Evolutionary conservation across 2,113 vertebrate genomes (phyloP), one percentile per base, ranked within the genome.

Genomic region (Zosterops japonicus): DNA sequence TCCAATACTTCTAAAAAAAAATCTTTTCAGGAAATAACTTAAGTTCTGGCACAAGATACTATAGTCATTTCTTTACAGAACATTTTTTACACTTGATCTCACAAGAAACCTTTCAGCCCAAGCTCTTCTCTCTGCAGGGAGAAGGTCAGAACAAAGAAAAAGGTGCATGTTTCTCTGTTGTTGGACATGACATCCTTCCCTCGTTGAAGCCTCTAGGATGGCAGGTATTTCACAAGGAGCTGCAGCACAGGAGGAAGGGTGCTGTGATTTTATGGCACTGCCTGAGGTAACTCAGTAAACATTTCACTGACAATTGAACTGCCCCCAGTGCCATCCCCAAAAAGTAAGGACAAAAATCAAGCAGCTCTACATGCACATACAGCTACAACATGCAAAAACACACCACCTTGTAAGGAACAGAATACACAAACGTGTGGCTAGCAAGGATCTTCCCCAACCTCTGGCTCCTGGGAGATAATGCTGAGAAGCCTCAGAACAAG

Each of bases 341-440:
- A 82, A 78, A 36, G 35, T 44, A 69, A 95, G 23, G 74, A 96
- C 70, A 47, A 63, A 76, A 76, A 76, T 46, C 83, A 86, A 97
- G 94, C 90, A 96, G 96, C 94, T 95, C 92, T 76, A 96, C 96
- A 96, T 97, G 98, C 97, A 96, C 94, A 72, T 33, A 96, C 69
- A 95, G 91, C 90, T 95, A 96, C 20, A 69, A 96, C 96, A 95
- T 98, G 97, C 97, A 97, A 93, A 61, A 91, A 74, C 61, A 94
- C 75, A 63, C 80, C 96, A 87, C 91, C 93, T 92, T 50, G 69
- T 60, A 67, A 83, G 91, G 79, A 88, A 91, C 68, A 81, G 83
- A 69, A 63, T 74, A 84, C 86, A 95, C 93, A 69, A 49, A 93
- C 1, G 9, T 41, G 91, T 86, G 83, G 96, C 87, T 46, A 91